Base-by-base conservation (phyloP, 2,888 invertebrate species). In the Calameuta idolon region DNA sequence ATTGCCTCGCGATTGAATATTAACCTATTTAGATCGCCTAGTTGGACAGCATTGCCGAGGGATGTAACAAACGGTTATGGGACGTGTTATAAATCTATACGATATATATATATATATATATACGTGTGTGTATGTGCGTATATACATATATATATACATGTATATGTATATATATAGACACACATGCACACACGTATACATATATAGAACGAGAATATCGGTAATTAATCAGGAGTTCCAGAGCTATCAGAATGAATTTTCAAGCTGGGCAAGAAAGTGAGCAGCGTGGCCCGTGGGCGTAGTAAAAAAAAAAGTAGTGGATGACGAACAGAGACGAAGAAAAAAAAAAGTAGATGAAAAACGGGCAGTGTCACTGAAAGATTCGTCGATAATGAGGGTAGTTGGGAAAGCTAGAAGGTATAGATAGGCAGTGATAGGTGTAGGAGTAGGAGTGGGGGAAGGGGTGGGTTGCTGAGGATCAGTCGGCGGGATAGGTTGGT, bases 341-440 rank as follows among this genome's bases (percentile, higher is more conserved):
- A 77, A 71, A 69, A 40, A 31, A 23, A 71, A 34, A 15, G 30
- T 55, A 68, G 73, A 71, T 73, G 75, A 55, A 23, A 35, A 68
- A 68, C 33, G 33, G 23, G 12, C 15, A 34, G 34, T 34, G 71
- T 71, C 31, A 71, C 71, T 71, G 31, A 76, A 79, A 80, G 81
- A 85, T 84, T 82, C 82, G 81, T 84, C 84, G 84, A 86, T 84
- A 85, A 86, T 84, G 84, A 85, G 82, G 77, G 77, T 77, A 77
- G 12, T 12, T 69, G 34, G 12, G 68, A 75, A 75, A 75, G 12
- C 37, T 68, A 68, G 34, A 12, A 75, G 75, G 55, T 31, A 75
- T 30, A 68, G 55, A 75, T 37, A 55, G n/a, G 30, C 11, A 40
- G 68, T 12, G 55, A 55, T 23, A 77, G 76, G 75, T 71, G 71